Base-by-base conservation (phyloP, 2,888 invertebrate species). In the Fissipunctia ypsillon region DNA sequence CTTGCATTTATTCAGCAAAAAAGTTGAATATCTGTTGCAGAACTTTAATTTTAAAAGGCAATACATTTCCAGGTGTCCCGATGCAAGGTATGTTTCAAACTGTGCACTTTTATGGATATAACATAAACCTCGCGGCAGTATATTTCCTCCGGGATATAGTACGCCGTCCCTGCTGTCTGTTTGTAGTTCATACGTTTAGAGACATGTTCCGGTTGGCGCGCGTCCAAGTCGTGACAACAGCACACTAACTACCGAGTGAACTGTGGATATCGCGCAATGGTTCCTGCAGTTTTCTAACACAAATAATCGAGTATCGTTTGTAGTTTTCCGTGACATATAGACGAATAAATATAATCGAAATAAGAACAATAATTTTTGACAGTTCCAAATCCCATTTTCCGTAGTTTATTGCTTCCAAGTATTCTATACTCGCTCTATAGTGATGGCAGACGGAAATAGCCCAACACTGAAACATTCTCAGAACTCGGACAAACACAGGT, bases 401-500 rank as follows among this genome's bases (percentile, higher is more conserved):
- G 1, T 45, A 31, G 38, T 80, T 78, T 65, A 61, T 61, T 43
- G 60, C 14, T 61, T 57, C 65, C 25, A 57, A 56, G 50, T 52
- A 60, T 68, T 60, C 45, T 75, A 69, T 54, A 61, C 69, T 60
- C 48, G 38, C 31, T 38, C 35, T n/a, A 38, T 57, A 65, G 50
- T 50, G 54, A 31, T 57, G 52, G 45, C 61, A 38, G 50, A 60
- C 48, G 48, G 66, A 63, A 80, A 76, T 67, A 81, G 57, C 48
- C 10, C 31, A 71, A 68, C 66, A 50, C 38, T 56, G 41, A 48
- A 68, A 52, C 28, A 28, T 77, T 81, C 64, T 48, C 2, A 69
- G 82, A 71, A 50, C 35, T 31, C 64, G 22, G 6, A 76, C 45
- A 80, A 77, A 81, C 64, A 77, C 80, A 81, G 81, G 77, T 80